Evolutionary conservation across 2,113 vertebrate genomes (phyloP), one percentile per base, ranked within the genome.

Genomic region (Macroglossus sobrinus): DNA sequence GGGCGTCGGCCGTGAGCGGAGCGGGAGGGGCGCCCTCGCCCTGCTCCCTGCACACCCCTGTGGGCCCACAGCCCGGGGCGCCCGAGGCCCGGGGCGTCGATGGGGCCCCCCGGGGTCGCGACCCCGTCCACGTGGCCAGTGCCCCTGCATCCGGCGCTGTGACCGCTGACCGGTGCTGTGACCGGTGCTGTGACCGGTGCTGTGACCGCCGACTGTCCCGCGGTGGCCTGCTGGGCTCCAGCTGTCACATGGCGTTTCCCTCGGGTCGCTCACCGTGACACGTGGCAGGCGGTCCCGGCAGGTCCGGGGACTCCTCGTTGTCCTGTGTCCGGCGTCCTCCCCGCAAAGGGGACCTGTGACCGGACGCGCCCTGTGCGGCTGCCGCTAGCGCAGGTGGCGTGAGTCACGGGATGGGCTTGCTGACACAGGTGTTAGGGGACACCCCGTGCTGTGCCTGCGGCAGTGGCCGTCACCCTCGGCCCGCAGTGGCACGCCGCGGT

Each of bases 201-300:
- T n/a, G n/a, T n/a, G n/a, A n/a, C n/a, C n/a, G 1, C 7, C 16
- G 59, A 2, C 40, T 0, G 0, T 14, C 75, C 43, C 3, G 16
- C 0, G 0, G 24, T 7, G 3, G 45, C 5, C 21, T 19, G 75
- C 19, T 15, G 19, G 13, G 30, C 63, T 69, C 19, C 38, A 35
- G n/a, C 38, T 28, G 2, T 22, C 50, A 4, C 2, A 2, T 38
- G 0, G 0, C 2, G 35, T 2, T 43, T n/a, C 35, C 50, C 63
- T 33, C 28, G 26, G 19, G 28, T 4, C 3, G 45, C 40, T 33
- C 4, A 9, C 16, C 4, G 4, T n/a, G 45, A 21, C 5, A n/a
- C 0, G 45, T 13, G 59, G 0, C 0, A 1, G 55, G 10, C 3
- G 1, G 33, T 33, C 3, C 24, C 35, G n/a, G 26, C 35, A 33